A percentile compares a stretch with the other conserved stretches of the same genome.
Conservation (phyloP, 2,797 vertebrate species). For the Enteromius afrohamiltoni region DNA sequence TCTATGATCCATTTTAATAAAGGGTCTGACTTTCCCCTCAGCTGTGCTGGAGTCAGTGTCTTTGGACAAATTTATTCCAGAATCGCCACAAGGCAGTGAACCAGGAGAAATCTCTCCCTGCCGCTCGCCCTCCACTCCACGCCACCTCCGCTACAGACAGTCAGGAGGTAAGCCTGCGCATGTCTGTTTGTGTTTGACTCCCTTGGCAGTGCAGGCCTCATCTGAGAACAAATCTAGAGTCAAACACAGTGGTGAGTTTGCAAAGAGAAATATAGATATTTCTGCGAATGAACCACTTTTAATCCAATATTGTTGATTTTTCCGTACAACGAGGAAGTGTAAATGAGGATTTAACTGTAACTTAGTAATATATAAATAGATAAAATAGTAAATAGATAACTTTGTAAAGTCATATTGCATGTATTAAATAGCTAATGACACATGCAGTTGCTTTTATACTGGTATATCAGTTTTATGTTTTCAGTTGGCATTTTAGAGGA, state of each 20-base stretch:
- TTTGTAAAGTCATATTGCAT: background rate
- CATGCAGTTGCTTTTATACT: background rate
- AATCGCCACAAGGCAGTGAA: constrained; percentile 82
- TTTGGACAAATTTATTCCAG: constrained; percentile 85
- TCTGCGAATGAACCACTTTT: background rate
- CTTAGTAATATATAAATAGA: too few species aligned
- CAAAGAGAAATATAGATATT: background rate
- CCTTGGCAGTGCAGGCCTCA: background rate
- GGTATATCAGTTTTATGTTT: background rate
- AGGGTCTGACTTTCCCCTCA: constrained; percentile 64
- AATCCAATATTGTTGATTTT: background rate
- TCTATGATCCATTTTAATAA: constrained; percentile 21
- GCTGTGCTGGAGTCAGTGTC: constrained; percentile 89
- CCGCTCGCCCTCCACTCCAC: constrained; percentile 90
- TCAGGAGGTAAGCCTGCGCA: constrained; percentile 82
- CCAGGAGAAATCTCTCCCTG: constrained; percentile 88
- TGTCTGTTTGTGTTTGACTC: constrained; percentile 1
- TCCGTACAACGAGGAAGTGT: background rate
- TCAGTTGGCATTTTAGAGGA: background rate
- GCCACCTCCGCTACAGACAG: constrained; percentile 92
- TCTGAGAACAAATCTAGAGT: constrained; percentile 13
- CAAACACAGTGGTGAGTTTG: background rate
- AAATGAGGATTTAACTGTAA: background rate
- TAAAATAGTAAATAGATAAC: background rate
- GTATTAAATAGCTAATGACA: background rate